These are phyloP conservation scores for Parnassius glacialis DNA, from an alignment of 2,888 invertebrate species.

Conservation along the genomic window DNA sequence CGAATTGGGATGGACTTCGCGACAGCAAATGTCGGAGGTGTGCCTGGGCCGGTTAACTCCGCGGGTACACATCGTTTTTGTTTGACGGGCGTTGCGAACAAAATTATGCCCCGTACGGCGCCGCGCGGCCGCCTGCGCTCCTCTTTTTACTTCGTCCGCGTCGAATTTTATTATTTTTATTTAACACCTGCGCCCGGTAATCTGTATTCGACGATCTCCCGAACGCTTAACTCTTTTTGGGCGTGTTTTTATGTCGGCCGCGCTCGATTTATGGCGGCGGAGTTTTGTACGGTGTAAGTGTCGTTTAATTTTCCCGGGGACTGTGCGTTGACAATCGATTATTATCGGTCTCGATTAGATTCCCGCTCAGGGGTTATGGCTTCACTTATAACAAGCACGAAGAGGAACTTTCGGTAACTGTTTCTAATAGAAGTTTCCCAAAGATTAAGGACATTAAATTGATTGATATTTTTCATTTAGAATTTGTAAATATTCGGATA, in stretches of 20 bases:
- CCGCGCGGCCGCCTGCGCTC: constrained; percentile 70
- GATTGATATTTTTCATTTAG: no score
- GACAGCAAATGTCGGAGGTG: constrained; percentile 55
- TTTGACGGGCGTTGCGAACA: constrained; percentile 63
- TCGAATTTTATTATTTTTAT: constrained; percentile 79
- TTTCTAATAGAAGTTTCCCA: no score
- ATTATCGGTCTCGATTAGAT: constrained; percentile 61
- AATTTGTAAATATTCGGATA: no score
- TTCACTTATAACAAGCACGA: constrained; percentile 11
- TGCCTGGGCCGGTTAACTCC: constrained; percentile 54
- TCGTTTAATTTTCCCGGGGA: constrained; percentile 74
- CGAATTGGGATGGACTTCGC: constrained; percentile 47
- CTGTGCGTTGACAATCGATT: constrained; percentile 71
- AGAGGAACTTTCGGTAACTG: no score
- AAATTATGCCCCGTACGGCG: constrained; percentile 73
- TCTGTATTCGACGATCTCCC: constrained; percentile 78
- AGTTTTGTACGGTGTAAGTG: constrained; percentile 68
- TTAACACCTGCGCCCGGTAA: constrained; percentile 80
- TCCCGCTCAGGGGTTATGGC: constrained; percentile 27
- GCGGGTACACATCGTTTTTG: constrained; percentile 63
- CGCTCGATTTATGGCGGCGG: constrained; percentile 68
- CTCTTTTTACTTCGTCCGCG: constrained; percentile 68
- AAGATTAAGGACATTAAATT: no score
- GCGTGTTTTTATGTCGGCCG: constrained; percentile 60
- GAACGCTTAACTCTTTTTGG: constrained; percentile 80